Percentiles rank a stretch among this genome's conserved stretches.
These are phyloP conservation scores for Phalloptychus januarius DNA, from an alignment of 2,797 vertebrate species.

Conservation along the genomic window DNA sequence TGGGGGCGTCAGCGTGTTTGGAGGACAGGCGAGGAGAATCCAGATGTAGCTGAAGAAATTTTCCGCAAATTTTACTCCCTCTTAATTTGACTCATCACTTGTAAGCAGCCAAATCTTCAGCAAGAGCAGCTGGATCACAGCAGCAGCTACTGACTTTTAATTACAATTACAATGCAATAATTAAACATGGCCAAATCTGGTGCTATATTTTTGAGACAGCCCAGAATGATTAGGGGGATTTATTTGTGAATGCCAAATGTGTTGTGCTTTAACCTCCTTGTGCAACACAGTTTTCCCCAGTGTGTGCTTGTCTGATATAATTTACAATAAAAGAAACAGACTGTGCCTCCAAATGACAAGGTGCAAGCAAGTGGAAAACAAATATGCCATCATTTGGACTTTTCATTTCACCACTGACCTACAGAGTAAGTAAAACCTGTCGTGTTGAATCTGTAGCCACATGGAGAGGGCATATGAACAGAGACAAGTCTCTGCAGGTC, in stretches of 20 bases:
- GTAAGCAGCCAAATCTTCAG: slow-evolving; percentile 7
- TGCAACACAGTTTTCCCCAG: slow-evolving; percentile 3
- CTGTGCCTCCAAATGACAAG: slow-evolving; percentile 38
- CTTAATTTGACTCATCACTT: slow-evolving; percentile 19
- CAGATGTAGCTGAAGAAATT: slow-evolving; percentile 57
- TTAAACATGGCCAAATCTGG: neutral
- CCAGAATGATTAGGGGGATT: neutral
- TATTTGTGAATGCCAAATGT: slow-evolving; percentile 14
- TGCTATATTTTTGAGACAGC: slow-evolving; percentile 11
- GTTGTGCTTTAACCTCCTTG: slow-evolving; percentile 17
- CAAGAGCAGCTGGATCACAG: slow-evolving; percentile 18
- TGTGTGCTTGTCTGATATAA: slow-evolving; percentile 25
- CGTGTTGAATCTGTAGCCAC: slow-evolving; percentile 34
- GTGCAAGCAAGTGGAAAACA: slow-evolving; percentile 32
- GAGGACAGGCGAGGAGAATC: slow-evolving; percentile 31
- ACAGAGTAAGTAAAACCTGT: slow-evolving; percentile 40
- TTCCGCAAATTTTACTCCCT: slow-evolving; percentile 51
- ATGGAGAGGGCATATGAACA: slow-evolving; percentile 17
- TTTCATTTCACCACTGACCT: slow-evolving; percentile 35
- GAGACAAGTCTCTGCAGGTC: slow-evolving; percentile 22
- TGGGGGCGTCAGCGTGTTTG: slow-evolving; percentile 2
- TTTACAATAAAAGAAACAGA: slow-evolving; percentile 38
- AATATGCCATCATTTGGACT: slow-evolving; percentile 31
- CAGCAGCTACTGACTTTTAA: slow-evolving; percentile 18
- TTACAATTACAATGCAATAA: neutral